Evolutionary conservation across 2,888 invertebrate genomes (phyloP).

Genomic region (Mimachlamys varia): DNA sequence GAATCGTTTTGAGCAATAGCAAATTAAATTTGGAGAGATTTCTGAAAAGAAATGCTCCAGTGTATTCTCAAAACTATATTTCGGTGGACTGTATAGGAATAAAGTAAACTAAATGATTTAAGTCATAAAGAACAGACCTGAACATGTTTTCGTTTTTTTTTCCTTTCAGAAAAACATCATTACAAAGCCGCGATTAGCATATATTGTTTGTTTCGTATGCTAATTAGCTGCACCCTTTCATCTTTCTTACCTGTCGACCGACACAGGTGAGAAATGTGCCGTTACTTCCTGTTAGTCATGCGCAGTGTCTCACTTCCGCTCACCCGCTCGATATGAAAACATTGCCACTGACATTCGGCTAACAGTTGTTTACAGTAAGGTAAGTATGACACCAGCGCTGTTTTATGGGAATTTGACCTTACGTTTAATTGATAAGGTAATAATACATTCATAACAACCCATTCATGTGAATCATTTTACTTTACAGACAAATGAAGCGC

Average conservation of each 20-base stretch:
- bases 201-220: too few relatives aligned
- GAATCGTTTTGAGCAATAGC: too few relatives aligned
- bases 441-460: neutral
- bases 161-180: too few relatives aligned
- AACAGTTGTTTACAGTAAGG: neutral
- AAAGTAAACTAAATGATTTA: too few relatives aligned
- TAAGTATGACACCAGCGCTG: neutral
- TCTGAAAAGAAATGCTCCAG: too few relatives aligned
- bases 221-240: neutral
- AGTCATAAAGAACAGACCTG: too few relatives aligned
- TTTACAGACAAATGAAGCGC: neutral
- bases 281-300: slow-evolving; percentile 8
- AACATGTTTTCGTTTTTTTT: too few relatives aligned
- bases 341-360: neutral
- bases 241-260: neutral
- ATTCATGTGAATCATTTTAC: neutral
- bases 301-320: slow-evolving; percentile 38
- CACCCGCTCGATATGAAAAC: slow-evolving; percentile 44
- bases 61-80: too few relatives aligned
- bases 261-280: slow-evolving; percentile 2
- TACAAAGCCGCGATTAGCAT: too few relatives aligned
- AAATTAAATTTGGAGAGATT: too few relatives aligned
- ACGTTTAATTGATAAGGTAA: neutral
- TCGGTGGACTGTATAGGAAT: too few relatives aligned
- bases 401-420: neutral